These are phyloP conservation scores for Varanus salvator DNA, from an alignment of 2,113 vertebrate genomes.

Conservation along the genomic window DNA sequence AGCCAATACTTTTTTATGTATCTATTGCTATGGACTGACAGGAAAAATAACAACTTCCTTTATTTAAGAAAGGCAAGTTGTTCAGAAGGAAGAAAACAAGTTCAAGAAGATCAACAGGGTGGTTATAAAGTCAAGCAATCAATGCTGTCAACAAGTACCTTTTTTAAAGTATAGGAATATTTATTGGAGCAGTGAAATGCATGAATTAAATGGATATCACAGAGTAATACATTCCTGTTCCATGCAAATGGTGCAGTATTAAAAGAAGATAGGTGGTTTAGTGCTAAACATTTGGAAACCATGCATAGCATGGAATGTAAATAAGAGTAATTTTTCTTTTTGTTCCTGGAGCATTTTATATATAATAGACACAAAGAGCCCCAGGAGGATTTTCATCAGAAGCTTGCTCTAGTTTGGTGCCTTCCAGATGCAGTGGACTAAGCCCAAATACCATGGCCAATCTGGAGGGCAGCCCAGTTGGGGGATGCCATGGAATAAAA, in stretches of 20 bases:
- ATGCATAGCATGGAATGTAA: not conserved
- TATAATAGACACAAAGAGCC: not conserved
- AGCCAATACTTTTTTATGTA: not conserved
- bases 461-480: not conserved
- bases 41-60: not conserved
- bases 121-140: constrained; percentile 29
- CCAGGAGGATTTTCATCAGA: not conserved
- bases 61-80: not conserved
- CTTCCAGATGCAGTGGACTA: not conserved
- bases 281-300: not conserved
- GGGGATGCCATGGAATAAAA: not conserved
- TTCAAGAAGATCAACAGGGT: constrained; percentile 10
- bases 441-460: not conserved
- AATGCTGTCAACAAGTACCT: not conserved
- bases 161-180: constrained; percentile 20
- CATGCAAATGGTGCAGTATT: not conserved
- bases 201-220: not conserved
- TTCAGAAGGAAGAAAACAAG: not conserved
- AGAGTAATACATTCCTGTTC: not conserved
- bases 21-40: not conserved
- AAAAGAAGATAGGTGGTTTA: not conserved
- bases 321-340: not conserved
- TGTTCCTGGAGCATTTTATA: not conserved
- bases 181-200: constrained; percentile 27
- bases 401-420: not conserved